Base-by-base conservation (phyloP, 2,113 vertebrate genomes). In the Oncorhynchus masou region DNA sequence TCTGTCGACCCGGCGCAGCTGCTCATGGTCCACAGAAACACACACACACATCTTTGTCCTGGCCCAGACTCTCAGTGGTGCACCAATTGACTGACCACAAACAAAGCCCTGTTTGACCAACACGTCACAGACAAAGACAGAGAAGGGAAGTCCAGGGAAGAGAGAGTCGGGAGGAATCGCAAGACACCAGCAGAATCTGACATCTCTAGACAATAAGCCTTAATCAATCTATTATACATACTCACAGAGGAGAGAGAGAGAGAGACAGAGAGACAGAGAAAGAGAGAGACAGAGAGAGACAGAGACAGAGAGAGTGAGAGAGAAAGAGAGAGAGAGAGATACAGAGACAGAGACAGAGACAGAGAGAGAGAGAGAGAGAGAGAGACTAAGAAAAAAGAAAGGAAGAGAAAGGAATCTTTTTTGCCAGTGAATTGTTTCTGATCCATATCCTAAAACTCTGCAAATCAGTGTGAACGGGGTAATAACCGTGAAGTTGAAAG, bases 21-120 rank as follows among this genome's bases (percentile, higher is more conserved):
- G 39, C 51, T 25, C 31, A 48, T 6, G 66, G 59, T 11, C 60
- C 70, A 71, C 8, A 73, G 75, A 74, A 71, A 79, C 81, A 91
- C 89, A 92, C 80, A 88, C 88, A 2, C 91, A 86, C 83, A 82
- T 91, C 87, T 86, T 91, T 90, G 86, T 92, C 88, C 91, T 73
- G 82, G 77, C 85, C 88, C 85, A 92, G 89, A 86, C 88, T 89
- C 86, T 92, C 90, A 88, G 89, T 87, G 90, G 81, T 83, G 81
- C 85, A 88, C 91, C 91, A 91, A 95, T 87, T 88, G 89, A 93
- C 85, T 91, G 91, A 89, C 90, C 91, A 81, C 90, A 92, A 92
- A 94, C 91, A 92, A 94, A 94, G 92, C 84, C 88, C 91, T 93
- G 91, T 91, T 92, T 94, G 92, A 94, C 93, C 93, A 93, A 87